A percentile compares a stretch with the other conserved stretches of the same genome.
phyloP scores from a whole-genome alignment of 2,888 invertebrate genomes.

The Pristionchus fissidentatus region DNA sequence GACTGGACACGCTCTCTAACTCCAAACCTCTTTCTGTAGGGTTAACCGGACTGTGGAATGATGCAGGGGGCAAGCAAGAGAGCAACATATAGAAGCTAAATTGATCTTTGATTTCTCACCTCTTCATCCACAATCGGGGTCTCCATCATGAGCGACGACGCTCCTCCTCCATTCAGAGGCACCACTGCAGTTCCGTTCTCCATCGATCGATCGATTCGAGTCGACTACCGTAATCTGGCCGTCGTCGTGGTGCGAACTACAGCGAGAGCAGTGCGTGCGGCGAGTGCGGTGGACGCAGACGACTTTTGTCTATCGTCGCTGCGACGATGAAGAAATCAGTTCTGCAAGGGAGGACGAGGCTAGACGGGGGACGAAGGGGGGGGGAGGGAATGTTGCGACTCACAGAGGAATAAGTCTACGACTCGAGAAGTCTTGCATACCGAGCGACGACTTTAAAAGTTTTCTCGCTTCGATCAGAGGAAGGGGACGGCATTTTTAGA shows the following conservation, averaged over 20 bases:
- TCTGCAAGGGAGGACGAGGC: background rate
- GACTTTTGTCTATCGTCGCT: slow-evolving; percentile 1
- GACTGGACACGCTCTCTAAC: no score
- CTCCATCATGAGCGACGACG: background rate
- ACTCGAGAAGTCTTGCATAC: no score
- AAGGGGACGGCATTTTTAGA: no score
- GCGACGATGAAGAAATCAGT: background rate
- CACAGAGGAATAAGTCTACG: no score
- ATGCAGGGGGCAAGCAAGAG: background rate
- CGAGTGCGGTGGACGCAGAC: no score
- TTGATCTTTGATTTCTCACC: slow-evolving; percentile 7
- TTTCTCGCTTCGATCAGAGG: no score
- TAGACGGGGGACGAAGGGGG: background rate
- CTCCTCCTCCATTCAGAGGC: background rate
- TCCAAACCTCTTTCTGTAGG: no score
- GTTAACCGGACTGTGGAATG: no score
- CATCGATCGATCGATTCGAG: slow-evolving; percentile 6
- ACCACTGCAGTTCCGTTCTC: slow-evolving; percentile 14
- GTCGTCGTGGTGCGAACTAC: background rate
- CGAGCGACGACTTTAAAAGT: no score
- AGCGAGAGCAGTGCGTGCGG: background rate
- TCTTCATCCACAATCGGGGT: slow-evolving; percentile 12
- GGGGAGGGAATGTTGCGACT: background rate
- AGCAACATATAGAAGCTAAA: background rate
- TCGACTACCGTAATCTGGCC: background rate